Percentiles rank a stretch among this genome's conserved stretches.
These are phyloP conservation scores for Chaetophractus vellerosus DNA, from an alignment of 2,797 vertebrate species.

Conservation along the genomic window DNA sequence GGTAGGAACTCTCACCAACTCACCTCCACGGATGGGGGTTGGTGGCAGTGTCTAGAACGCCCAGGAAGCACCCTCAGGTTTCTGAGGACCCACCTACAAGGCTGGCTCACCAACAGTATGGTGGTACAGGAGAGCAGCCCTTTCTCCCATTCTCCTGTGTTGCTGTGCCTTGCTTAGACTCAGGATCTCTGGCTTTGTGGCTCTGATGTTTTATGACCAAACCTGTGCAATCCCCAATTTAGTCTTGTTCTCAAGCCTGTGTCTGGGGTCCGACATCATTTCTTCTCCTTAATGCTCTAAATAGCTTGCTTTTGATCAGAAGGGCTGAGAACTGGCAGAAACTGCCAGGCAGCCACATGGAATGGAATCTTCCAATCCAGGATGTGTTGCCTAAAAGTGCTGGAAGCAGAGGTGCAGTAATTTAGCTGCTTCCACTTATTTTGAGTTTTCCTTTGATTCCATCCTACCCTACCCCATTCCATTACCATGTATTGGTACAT, in stretches of 20 bases:
- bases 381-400: not conserved
- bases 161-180: not conserved
- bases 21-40: not conserved
- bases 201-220: conserved; percentile 4
- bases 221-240: not conserved
- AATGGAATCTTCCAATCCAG: not conserved
- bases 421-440: too few species aligned
- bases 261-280: not conserved
- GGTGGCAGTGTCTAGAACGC: not conserved
- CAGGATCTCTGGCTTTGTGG: not conserved
- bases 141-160: not conserved
- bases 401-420: not conserved
- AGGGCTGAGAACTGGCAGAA: not conserved
- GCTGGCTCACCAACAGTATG: fast-evolving
- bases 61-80: too few species aligned
- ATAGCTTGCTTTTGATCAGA: not conserved
- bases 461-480: too few species aligned
- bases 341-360: not conserved
- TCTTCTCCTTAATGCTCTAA: not conserved
- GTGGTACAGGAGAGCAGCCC: not conserved
- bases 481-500: not conserved
- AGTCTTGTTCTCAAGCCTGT: not conserved
- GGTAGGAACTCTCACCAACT: not conserved
- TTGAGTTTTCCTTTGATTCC: not conserved
- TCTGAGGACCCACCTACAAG: not conserved